phyloP scores from a whole-genome alignment of 2,888 invertebrate species.

The Terebella lapidaria region DNA sequence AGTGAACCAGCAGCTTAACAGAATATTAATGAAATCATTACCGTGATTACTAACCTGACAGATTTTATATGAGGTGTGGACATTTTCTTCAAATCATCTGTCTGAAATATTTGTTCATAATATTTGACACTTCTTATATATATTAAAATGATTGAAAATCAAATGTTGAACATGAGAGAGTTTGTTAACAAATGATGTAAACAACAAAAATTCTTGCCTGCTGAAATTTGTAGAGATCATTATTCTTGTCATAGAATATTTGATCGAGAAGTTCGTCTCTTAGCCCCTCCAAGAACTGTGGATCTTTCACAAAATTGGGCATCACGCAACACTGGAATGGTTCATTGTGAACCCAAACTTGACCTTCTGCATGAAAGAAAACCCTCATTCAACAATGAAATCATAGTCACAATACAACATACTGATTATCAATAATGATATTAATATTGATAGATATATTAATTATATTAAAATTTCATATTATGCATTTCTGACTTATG shows the following conservation, averaged over 20 bases:
- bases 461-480: no score
- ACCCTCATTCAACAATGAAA: no score
- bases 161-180: no score
- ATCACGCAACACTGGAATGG: slow-evolving; percentile 46
- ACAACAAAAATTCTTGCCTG: no score
- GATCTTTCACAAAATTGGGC: slow-evolving; percentile 35
- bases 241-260: slow-evolving; percentile 68
- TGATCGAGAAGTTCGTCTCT: slow-evolving; percentile 44
- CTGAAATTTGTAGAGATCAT: slow-evolving; percentile 84
- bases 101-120: neutral
- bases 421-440: no score
- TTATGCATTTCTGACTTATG: no score
- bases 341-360: slow-evolving; percentile 3
- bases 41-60: neutral
- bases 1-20: no score
- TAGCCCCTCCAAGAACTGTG: slow-evolving; percentile 38
- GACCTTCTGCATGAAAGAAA: neutral
- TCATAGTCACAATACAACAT: no score
- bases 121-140: neutral
- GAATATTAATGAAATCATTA: neutral
- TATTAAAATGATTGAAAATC: no score
- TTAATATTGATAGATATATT: no score
- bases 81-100: neutral
- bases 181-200: no score
- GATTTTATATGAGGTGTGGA: neutral